phyloP scores from a whole-genome alignment of 1,140 invertebrate species.

The Eciton burchellii region DNA sequence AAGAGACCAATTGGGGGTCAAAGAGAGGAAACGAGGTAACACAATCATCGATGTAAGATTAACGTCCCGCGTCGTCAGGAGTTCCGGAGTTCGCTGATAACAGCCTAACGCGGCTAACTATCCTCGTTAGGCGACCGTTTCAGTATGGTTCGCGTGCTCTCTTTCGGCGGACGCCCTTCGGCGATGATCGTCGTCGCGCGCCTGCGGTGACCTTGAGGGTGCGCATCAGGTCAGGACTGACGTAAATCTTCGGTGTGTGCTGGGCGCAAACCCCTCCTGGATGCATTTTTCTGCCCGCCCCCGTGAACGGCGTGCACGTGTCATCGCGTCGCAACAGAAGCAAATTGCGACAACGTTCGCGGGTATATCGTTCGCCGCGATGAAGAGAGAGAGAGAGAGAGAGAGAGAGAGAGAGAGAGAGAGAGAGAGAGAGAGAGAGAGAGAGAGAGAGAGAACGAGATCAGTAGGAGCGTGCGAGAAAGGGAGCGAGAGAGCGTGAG shows the following conservation, averaged over 20 bases:
- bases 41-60: constrained; percentile 11
- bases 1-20: constrained; percentile 12
- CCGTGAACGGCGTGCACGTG: constrained; percentile 69
- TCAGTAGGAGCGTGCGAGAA: too few species aligned
- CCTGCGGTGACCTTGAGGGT: constrained; percentile 64
- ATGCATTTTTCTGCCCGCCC: constrained; percentile 71
- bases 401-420: not conserved
- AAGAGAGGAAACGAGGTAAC: not conserved
- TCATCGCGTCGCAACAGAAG: constrained; percentile 61
- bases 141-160: constrained; percentile 18
- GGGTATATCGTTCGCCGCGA: constrained; percentile 31
- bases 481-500: constrained; percentile 9
- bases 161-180: constrained; percentile 56
- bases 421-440: not conserved
- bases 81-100: not conserved
- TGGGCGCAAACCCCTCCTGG: constrained; percentile 66
- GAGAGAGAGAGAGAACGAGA: not conserved
- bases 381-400: constrained; percentile 6
- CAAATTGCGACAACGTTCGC: constrained; percentile 54
- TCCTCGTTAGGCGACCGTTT: constrained; percentile 25
- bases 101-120: constrained; percentile 5
- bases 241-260: constrained; percentile 67
- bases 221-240: constrained; percentile 71
- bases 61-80: not conserved
- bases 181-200: constrained; percentile 44